Evolutionary conservation across 2,888 invertebrate genomes (phyloP).

Genomic region (Oegoconia quadripuncta): DNA sequence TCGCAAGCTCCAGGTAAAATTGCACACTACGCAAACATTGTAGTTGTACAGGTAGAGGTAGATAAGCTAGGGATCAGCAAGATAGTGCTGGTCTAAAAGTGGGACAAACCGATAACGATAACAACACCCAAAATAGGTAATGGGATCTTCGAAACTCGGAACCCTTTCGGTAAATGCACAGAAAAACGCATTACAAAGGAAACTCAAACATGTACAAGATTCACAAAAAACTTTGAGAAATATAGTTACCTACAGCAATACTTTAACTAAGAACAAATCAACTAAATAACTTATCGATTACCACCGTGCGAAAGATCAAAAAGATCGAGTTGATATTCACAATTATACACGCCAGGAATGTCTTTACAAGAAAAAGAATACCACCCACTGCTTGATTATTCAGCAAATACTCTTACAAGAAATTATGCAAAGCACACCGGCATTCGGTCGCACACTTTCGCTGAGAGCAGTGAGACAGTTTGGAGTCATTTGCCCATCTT

Average conservation of each 20-base stretch:
- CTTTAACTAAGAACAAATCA: not conserved
- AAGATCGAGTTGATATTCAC: slow-evolving; percentile 30
- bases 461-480: slow-evolving; percentile 73
- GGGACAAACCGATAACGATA: slow-evolving; percentile 36
- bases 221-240: too few relatives aligned
- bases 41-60: too few relatives aligned
- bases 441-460: slow-evolving; percentile 66
- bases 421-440: slow-evolving; percentile 59
- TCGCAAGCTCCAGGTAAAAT: not conserved
- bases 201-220: too few relatives aligned
- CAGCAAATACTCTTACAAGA: slow-evolving; percentile 49
- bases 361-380: slow-evolving; percentile 38
- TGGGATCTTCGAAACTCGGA: slow-evolving; percentile 22
- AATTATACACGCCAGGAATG: slow-evolving; percentile 39
- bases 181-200: slow-evolving; percentile 9
- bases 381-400: slow-evolving; percentile 59
- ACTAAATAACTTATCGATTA: too few relatives aligned
- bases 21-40: slow-evolving; percentile 18
- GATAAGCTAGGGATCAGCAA: slow-evolving; percentile 27
- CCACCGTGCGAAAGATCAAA: slow-evolving; percentile 23
- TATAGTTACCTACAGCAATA: too few relatives aligned
- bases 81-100: slow-evolving; percentile 33
- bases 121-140: slow-evolving; percentile 21
- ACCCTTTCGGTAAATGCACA: slow-evolving; percentile 8
- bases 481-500: slow-evolving; percentile 46